These are phyloP conservation scores for Harlomillsia oculata DNA, from an alignment of 1,140 invertebrate species.

Conservation along the genomic window DNA sequence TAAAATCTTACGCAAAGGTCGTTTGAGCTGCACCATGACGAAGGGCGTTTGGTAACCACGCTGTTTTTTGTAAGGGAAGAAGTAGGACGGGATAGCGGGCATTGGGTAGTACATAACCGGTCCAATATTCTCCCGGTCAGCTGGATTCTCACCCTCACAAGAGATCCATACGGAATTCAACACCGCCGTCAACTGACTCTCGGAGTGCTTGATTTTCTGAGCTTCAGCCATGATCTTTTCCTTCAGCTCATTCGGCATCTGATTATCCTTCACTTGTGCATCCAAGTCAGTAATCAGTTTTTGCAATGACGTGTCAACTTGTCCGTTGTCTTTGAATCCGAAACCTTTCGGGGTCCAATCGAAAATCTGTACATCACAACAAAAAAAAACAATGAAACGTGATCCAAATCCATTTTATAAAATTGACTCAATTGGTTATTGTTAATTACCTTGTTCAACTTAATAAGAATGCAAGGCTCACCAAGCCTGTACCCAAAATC, in stretches of 20 bases:
- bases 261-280: constrained; percentile 9
- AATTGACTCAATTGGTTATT: too few species aligned
- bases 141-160: constrained; percentile 65
- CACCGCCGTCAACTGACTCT: neutral
- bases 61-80: constrained; percentile 65
- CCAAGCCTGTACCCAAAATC: constrained; percentile 62
- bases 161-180: constrained; percentile 59
- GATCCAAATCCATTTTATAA: too few species aligned
- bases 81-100: constrained; percentile 63
- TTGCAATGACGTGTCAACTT: neutral
- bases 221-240: neutral
- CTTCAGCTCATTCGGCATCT: constrained; percentile 6
- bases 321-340: neutral
- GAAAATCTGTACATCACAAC: constrained; percentile 20
- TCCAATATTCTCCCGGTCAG: constrained; percentile 64
- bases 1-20: constrained; percentile 37
- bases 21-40: constrained; percentile 44
- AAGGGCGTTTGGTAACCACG: constrained; percentile 38
- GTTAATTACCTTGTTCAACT: constrained; percentile 62
- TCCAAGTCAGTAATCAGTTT: neutral
- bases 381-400: neutral
- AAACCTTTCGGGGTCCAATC: constrained; percentile 6
- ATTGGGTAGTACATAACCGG: constrained; percentile 52
- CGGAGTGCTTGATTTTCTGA: neutral
- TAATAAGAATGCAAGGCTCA: constrained; percentile 73